Evolutionary conservation across 2,797 vertebrate genomes (phyloP), one percentile per base, ranked within the genome.

Genomic region (Leptodactylus fallax): DNA sequence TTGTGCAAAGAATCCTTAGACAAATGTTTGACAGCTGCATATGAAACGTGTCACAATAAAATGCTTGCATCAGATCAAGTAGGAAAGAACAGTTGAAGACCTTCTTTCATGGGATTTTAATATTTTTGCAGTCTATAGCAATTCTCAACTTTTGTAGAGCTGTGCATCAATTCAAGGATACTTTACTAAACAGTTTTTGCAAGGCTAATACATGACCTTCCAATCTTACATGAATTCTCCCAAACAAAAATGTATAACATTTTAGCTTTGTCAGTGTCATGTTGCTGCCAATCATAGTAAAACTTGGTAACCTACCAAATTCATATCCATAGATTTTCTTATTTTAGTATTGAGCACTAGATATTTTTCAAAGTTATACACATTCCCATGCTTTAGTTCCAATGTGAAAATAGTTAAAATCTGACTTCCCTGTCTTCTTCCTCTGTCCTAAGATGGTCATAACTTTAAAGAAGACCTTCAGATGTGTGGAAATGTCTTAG

Each of bases 61-160:
- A 63, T 25, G 19, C 56, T 47, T n/a, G 10, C 60, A 56, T 79
- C 25, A 72, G 69, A 69, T 69, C 55, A 79, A 79, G 16, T 27
- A 58, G 27, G 16, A 79, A 25, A 79, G 47, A 58, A 56, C 17
- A 19, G 10, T 45, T 45, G 55, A 78, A 25, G 21, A 19, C 0
- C 56, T 47, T 80, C 27, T 80, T 60, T 80, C 45, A 21, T 51
- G 14, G 16, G 13, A 67, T 81, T 67, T 67, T 7, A 25, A 17
- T 67, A 49, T 65, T 81, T 63, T 51, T 81, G 60, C 80, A 23
- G 36, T 51, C 72, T 81, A 23, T 51, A 81, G 47, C 61, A 67
- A 7, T 65, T 81, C 13, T 49, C 12, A 63, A 19, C 6, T 23
- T 45, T n/a, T 67, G 23, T 8, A 25, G 49, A 67, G 7, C 45